Percentiles rank a stretch among this genome's conserved stretches.
phyloP scores from a whole-genome alignment of 2,888 invertebrate species.

The Sthenelais limicola region DNA sequence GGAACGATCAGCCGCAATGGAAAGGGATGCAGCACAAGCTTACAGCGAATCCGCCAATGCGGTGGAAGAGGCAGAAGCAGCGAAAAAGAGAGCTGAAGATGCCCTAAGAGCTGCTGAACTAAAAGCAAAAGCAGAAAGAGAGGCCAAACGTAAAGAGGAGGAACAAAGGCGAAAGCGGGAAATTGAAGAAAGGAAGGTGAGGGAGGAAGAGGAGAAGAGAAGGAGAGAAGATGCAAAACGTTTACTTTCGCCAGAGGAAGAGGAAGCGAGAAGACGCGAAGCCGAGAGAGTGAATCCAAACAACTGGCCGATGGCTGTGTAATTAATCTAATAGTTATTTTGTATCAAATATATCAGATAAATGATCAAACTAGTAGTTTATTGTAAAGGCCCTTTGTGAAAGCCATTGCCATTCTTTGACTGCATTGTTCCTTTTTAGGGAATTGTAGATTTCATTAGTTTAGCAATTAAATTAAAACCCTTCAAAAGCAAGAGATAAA shows the following conservation, averaged over 20 bases:
- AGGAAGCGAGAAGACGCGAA: conserved; percentile 52
- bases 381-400: too few relatives aligned
- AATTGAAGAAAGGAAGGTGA: conserved; percentile 51
- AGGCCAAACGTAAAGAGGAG: conserved; percentile 23
- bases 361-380: too few relatives aligned
- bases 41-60: conserved; percentile 41
- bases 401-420: too few relatives aligned
- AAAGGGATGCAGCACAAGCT: conserved; percentile 40
- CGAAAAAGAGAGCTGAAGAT: conserved; percentile 37
- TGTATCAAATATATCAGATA: too few relatives aligned
- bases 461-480: too few relatives aligned
- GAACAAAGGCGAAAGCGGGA: conserved; percentile 30
- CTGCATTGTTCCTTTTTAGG: too few relatives aligned
- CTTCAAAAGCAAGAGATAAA: too few relatives aligned
- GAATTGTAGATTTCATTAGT: too few relatives aligned
- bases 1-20: conserved; percentile 31
- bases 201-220: conserved; percentile 54
- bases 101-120: conserved; percentile 41
- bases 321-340: conserved; percentile 49
- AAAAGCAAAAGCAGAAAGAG: conserved; percentile 11
- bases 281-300: conserved; percentile 58
- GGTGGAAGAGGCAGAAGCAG: conserved; percentile 35
- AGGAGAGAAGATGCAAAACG: conserved; percentile 47
- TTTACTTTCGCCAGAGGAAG: conserved; percentile 59
- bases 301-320: conserved; percentile 65